Percentiles rank a stretch among this genome's conserved stretches.
Evolutionary conservation across 2,797 vertebrate species (phyloP).

Genomic region (Silurus aristotelis): DNA sequence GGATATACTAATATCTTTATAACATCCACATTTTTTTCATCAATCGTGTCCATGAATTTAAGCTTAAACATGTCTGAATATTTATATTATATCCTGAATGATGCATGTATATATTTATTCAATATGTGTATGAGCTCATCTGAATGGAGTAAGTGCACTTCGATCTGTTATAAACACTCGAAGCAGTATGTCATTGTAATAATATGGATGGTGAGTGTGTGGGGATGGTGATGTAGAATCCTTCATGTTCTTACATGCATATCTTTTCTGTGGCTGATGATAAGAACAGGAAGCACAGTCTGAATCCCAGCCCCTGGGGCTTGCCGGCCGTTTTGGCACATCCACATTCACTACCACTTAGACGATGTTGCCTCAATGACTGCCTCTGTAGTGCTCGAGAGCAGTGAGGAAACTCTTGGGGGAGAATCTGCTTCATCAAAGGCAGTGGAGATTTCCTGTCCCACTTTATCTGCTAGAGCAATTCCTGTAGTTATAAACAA

Average conservation of each 20-base stretch:
- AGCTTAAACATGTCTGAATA: background rate
- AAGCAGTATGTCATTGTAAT: background rate
- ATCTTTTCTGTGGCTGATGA: conserved; percentile 31
- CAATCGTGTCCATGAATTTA: background rate
- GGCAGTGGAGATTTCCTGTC: conserved; percentile 42
- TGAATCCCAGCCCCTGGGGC: conserved; percentile 30
- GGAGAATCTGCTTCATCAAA: conserved; percentile 52
- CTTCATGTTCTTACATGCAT: conserved; percentile 46
- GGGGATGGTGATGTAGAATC: conserved; percentile 16
- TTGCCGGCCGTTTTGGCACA: conserved; percentile 27
- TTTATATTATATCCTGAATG: background rate
- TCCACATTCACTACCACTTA: conserved; percentile 42
- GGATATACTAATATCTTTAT: background rate
- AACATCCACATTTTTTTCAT: background rate
- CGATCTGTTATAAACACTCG: conserved; percentile 40
- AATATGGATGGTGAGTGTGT: background rate
- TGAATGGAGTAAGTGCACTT: conserved; percentile 20
- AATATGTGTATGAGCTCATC: conserved; percentile 20
- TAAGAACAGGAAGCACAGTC: conserved; percentile 41
- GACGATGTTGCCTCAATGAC: conserved; percentile 41
- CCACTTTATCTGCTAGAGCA: conserved; percentile 48
- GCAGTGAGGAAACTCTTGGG: conserved; percentile 34
- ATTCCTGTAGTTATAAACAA: conserved; percentile 63
- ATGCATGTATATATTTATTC: background rate
- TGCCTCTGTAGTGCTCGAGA: conserved; percentile 34